Percentiles rank a stretch among this genome's conserved stretches.
phyloP scores from a whole-genome alignment of 2,113 vertebrate genomes.

The Chelonoidis abingdonii region DNA sequence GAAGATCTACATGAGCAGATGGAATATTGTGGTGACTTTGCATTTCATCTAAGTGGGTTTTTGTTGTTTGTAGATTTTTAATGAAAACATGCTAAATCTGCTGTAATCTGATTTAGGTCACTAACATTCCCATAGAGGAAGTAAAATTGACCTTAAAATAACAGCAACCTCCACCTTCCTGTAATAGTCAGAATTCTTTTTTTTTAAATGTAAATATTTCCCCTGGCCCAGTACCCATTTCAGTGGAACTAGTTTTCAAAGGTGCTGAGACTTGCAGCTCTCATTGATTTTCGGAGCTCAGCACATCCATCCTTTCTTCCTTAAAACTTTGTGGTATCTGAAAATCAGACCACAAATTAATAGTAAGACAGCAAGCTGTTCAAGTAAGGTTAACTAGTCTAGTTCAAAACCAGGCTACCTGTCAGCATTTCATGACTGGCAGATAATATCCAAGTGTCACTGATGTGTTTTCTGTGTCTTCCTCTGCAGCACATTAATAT shows the following conservation, averaged over 20 bases:
- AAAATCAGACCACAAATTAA: not conserved
- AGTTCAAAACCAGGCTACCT: not conserved
- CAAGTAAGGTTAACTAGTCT: not conserved
- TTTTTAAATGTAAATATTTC: not conserved
- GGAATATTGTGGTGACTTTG: not conserved
- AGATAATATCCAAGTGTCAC: not conserved
- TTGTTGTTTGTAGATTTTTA: not conserved
- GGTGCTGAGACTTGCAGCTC: not conserved
- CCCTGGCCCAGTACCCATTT: not conserved
- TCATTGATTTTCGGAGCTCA: rapidly evolving
- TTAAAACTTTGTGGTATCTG: not conserved
- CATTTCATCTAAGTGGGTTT: not conserved
- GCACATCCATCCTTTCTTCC: not conserved
- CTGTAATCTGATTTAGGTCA: not conserved
- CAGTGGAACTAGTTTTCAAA: not conserved
- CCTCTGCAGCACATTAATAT: not conserved
- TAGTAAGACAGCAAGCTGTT: rapidly evolving
- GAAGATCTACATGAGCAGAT: not conserved
- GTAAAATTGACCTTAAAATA: not conserved
- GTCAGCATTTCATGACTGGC: not conserved
- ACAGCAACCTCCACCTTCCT: not conserved
- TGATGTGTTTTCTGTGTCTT: not conserved
- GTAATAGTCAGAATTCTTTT: not conserved
- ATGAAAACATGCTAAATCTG: not conserved
- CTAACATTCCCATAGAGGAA: not conserved